These are phyloP conservation scores for Murina feae DNA, from an alignment of 2,113 vertebrate genomes.

Conservation along the genomic window DNA sequence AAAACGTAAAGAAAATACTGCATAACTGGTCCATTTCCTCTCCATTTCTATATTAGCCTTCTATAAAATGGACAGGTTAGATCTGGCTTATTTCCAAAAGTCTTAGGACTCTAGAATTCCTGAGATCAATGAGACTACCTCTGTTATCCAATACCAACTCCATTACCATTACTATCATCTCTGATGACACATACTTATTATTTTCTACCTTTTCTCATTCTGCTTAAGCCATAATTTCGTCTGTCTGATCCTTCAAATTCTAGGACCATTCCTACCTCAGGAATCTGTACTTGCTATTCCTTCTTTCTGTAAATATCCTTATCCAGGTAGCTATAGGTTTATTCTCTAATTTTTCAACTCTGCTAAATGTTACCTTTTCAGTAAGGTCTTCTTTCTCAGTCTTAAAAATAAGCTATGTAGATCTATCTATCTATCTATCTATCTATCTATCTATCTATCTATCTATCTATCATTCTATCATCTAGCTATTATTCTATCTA, in stretches of 20 bases:
- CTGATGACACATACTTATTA: neutral
- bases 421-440: neutral
- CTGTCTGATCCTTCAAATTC: neutral
- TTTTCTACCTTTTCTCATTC: neutral
- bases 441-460: neutral
- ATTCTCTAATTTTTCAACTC: neutral
- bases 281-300: neutral
- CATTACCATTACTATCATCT: neutral
- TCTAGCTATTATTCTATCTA: neutral
- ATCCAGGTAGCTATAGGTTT: neutral
- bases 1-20: neutral
- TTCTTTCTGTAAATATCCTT: neutral
- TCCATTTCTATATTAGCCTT: neutral
- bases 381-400: neutral
- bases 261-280: neutral
- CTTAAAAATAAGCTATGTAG: neutral
- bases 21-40: neutral
- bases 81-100: neutral
- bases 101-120: neutral
- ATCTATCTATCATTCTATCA: neutral
- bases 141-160: neutral
- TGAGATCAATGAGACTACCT: neutral
- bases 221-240: neutral
- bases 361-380: neutral
- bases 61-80: neutral